Base-by-base conservation (phyloP, 2,888 invertebrate genomes). In the Agrochola lota region DNA sequence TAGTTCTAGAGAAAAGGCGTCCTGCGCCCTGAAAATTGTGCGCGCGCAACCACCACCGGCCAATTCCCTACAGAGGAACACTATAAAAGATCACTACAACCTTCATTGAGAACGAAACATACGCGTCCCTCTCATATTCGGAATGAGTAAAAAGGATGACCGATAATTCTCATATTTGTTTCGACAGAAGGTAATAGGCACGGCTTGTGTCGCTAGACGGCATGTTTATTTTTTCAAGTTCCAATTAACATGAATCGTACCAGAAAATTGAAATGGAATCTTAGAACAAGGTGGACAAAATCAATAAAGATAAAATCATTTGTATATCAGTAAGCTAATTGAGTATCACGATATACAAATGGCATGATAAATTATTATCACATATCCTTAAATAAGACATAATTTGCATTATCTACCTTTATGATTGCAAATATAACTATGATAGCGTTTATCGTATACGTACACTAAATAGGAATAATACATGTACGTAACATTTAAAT, bases 21-120 rank as follows among this genome's bases (percentile, higher is more conserved):
- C 96, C 95, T 96, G 96, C 96, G 96, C 96, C 92, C 94, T 96
- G 94, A 93, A 94, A 93, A 86, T 89, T 83, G 87, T 96, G 96
- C 96, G 96, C 96, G 96, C 96, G 96, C 96, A 96, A 63, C 85
- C 78, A 74, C 88, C 89, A 88, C 87, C 87, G 91, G 92, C 87
- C 92, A 89, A 90, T 92, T 92, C 92, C 93, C 92, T 90, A 86
- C 87, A 84, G 87, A 89, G 88, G 84, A 89, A 88, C 83, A 80
- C 90, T 87, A 91, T 89, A 83, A 78, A 81, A 89, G 88, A 89
- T 87, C 77, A 88, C 82, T 79, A 77, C 60, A 83, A 64, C 77
- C 73, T 88, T 87, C 89, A 92, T 90, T 91, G 88, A 92, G 90
- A 88, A 87, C 71, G 84, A 85, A 86, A 85, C 62, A 85, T 82